A percentile compares a stretch with the other conserved stretches of the same genome.
Evolutionary conservation across 2,888 invertebrate species (phyloP).

Genomic region (Prosapia bicincta): DNA sequence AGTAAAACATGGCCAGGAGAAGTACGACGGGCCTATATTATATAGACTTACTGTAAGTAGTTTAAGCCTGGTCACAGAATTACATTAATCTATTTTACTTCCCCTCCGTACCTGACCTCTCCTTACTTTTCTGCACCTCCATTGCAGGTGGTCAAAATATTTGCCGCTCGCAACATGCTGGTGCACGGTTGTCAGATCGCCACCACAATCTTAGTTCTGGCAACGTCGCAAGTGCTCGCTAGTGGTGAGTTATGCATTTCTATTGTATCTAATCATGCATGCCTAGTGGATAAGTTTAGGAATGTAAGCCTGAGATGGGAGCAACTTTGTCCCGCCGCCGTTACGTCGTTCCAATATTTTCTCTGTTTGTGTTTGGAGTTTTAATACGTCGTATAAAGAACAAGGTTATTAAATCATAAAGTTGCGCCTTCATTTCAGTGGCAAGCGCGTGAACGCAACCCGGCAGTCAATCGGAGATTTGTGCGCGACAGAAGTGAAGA

Average conservation of each 20-base stretch:
- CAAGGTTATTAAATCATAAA: too few relatives aligned
- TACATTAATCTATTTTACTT: background rate
- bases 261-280: too few relatives aligned
- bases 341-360: too few relatives aligned
- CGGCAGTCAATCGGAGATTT: too few relatives aligned
- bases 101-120: background rate
- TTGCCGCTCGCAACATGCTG: conserved; percentile 19
- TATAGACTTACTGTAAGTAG: background rate
- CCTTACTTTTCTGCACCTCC: background rate
- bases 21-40: too few relatives aligned
- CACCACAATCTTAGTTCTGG: conserved; percentile 9
- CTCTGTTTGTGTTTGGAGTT: too few relatives aligned
- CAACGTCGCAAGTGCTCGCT: conserved; percentile 21
- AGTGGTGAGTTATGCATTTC: conserved; percentile 20
- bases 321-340: background rate
- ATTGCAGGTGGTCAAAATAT: background rate
- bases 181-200: conserved; percentile 18
- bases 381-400: too few relatives aligned
- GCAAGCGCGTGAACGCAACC: too few relatives aligned
- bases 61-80: background rate
- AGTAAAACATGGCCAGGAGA: too few relatives aligned
- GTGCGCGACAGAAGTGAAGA: too few relatives aligned
- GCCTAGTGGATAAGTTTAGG: background rate
- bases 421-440: too few relatives aligned
- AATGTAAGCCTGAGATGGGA: background rate